phyloP scores from a whole-genome alignment of 2,113 vertebrate genomes.

The Podilymbus podiceps region DNA sequence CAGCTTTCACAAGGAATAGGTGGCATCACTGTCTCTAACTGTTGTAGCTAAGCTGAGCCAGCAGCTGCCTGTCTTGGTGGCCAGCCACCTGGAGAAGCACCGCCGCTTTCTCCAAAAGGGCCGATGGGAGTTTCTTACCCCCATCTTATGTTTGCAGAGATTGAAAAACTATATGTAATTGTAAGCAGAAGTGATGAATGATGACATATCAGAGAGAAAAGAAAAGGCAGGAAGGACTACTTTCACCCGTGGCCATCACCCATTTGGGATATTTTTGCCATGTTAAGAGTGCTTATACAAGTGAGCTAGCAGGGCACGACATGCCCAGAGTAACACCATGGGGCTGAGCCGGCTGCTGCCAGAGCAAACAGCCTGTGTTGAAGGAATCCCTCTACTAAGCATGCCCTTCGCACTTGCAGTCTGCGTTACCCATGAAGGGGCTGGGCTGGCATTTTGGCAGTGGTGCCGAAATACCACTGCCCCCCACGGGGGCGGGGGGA shows the following conservation, averaged over 20 bases:
- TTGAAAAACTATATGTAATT: background rate
- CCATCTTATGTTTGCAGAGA: background rate
- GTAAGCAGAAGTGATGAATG: background rate
- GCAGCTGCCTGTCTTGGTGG: background rate
- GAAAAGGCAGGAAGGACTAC: background rate
- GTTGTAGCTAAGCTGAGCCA: background rate
- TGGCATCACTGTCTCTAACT: background rate
- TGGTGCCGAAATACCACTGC: background rate
- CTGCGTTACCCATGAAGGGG: background rate
- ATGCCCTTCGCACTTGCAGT: background rate
- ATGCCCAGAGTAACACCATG: accelerated
- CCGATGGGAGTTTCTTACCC: background rate
- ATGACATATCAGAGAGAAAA: background rate
- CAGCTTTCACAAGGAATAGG: background rate
- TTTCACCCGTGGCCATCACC: background rate
- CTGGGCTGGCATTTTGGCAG: background rate
- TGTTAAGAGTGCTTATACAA: background rate
- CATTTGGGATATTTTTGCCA: background rate
- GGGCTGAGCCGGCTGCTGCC: background rate
- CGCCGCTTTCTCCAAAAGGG: background rate
- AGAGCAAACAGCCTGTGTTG: background rate
- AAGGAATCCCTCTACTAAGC: background rate
- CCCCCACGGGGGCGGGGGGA: background rate
- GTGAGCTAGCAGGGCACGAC: background rate
- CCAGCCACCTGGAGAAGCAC: background rate